Evolutionary conservation across 2,888 invertebrate genomes (phyloP).

Genomic region (Empis stercorea): DNA sequence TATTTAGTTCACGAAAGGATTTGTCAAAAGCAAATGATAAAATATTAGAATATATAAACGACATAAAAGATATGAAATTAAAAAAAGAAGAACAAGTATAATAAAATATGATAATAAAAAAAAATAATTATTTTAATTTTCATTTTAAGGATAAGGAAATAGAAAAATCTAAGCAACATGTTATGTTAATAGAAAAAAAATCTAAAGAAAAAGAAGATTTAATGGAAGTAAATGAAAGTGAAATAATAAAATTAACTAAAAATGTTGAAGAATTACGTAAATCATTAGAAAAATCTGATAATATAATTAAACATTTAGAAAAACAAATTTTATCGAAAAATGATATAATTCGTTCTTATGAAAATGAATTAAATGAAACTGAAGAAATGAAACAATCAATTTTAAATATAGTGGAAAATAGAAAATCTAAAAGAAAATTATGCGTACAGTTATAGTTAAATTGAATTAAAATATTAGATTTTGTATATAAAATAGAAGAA

Average conservation of each 20-base stretch:
- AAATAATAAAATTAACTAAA: conserved; percentile 27
- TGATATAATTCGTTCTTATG: conserved; percentile 27
- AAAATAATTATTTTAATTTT: neutral
- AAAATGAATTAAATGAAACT: conserved; percentile 30
- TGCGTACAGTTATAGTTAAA: too few species aligned
- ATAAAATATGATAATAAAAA: neutral
- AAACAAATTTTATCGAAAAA: conserved; percentile 31
- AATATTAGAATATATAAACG: conserved; percentile 21
- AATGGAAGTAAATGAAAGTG: conserved; percentile 28
- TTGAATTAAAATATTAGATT: too few species aligned
- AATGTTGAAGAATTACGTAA: conserved; percentile 30
- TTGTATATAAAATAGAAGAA: too few species aligned
- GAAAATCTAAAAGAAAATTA: conserved; percentile 29
- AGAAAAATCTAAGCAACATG: conserved; percentile 24
- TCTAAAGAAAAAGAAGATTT: conserved; percentile 23
- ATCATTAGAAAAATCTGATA: conserved; percentile 29
- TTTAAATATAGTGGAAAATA: conserved; percentile 34
- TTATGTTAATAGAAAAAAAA: conserved; percentile 26
- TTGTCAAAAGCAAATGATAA: conserved; percentile 21
- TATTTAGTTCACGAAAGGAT: conserved; percentile 25
- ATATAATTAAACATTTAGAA: conserved; percentile 29
- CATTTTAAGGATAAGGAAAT: neutral
- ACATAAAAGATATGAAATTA: conserved; percentile 21
- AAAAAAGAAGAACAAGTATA: conserved; percentile 27
- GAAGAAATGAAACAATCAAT: conserved; percentile 34